Conservation (phyloP, 2,113 vertebrate species). For the Coreoperca whiteheadi region DNA sequence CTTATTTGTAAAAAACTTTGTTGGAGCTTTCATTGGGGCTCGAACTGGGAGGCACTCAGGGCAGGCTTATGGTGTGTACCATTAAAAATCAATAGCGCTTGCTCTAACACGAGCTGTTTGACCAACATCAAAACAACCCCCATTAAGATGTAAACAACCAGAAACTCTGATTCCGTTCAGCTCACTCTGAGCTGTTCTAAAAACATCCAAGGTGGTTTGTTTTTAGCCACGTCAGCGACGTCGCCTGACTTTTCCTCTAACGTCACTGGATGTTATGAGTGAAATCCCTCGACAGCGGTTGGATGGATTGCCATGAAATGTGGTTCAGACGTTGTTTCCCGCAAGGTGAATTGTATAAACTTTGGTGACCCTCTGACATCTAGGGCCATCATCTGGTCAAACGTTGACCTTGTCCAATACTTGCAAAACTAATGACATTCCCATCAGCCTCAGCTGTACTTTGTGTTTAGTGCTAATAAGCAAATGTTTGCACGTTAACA, state of each 20-base stretch:
- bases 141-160: slow-evolving; percentile 2
- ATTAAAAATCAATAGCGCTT: slow-evolving; percentile 57
- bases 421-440: too few relatives aligned
- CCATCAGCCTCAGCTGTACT: too few relatives aligned
- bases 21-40: slow-evolving; percentile 24
- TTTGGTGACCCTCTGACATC: background rate
- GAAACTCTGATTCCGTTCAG: background rate
- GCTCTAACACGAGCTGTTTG: background rate
- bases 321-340: background rate
- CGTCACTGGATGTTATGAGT: background rate
- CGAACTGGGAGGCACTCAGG: background rate
- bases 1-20: slow-evolving; percentile 39
- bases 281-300: background rate
- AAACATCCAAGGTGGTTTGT: background rate
- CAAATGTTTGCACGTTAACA: background rate
- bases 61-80: slow-evolving; percentile 1
- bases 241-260: background rate
- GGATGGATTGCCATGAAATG: background rate
- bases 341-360: too few relatives aligned
- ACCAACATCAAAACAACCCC: slow-evolving; percentile 18
- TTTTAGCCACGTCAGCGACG: background rate
- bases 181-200: background rate
- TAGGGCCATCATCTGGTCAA: too few relatives aligned
- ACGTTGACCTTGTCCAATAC: too few relatives aligned
- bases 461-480: background rate